phyloP scores from a whole-genome alignment of 1,140 invertebrate genomes.

The Drosophila orena region DNA sequence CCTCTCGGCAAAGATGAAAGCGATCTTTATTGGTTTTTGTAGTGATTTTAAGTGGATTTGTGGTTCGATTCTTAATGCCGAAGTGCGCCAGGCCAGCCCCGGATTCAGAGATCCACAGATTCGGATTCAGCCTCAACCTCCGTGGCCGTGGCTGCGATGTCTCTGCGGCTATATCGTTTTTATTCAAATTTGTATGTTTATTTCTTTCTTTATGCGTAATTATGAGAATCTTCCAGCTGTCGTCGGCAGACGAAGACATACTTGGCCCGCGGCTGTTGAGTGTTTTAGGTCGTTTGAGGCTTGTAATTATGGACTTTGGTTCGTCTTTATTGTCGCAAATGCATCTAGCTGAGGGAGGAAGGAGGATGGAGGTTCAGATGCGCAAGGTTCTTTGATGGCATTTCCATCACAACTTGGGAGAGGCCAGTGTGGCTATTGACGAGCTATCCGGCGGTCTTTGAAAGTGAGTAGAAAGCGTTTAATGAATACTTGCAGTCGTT shows the following conservation, averaged over 20 bases:
- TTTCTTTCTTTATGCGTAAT: constrained; percentile 76
- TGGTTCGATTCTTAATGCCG: constrained; percentile 82
- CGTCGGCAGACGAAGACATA: constrained; percentile 49
- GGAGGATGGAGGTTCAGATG: neutral
- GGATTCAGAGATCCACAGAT: constrained; percentile 22
- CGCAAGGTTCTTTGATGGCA: constrained; percentile 28
- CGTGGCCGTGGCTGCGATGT: constrained; percentile 36
- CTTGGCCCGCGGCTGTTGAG: constrained; percentile 51
- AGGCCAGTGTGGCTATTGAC: neutral
- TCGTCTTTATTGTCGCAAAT: constrained; percentile 64
- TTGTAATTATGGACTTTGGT: constrained; percentile 72
- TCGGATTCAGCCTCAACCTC: constrained; percentile 8
- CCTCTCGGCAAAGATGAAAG: constrained; percentile 74
- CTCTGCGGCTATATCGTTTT: constrained; percentile 75
- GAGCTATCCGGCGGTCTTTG: neutral
- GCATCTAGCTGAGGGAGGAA: constrained; percentile 37
- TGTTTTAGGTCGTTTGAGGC: constrained; percentile 65
- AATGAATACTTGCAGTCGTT: neutral
- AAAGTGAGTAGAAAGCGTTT: neutral
- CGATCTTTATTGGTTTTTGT: constrained; percentile 80
- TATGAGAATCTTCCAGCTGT: constrained; percentile 70
- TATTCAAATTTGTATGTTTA: constrained; percentile 82
- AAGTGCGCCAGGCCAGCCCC: constrained; percentile 64
- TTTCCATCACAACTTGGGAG: constrained; percentile 8
- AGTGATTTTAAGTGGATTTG: constrained; percentile 84